phyloP scores from a whole-genome alignment of 2,797 vertebrate genomes.

The Cyprinodon diabolis region DNA sequence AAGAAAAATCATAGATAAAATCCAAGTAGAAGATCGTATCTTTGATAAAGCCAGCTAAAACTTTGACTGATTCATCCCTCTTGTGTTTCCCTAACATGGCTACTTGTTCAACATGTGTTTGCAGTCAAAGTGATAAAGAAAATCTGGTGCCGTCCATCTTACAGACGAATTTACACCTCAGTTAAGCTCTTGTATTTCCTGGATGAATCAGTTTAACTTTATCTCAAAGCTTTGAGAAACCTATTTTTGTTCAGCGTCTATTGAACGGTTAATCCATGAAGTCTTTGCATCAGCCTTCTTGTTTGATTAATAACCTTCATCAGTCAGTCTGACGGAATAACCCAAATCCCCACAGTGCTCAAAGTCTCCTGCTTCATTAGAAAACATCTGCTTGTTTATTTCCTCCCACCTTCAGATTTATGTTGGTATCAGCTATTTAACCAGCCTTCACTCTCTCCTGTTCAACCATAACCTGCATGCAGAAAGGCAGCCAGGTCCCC shows the following conservation, averaged over 20 bases:
- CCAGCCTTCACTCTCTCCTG: constrained; percentile 39
- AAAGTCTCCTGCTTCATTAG: constrained; percentile 66
- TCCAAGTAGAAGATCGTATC: background rate
- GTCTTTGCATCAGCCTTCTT: constrained; percentile 24
- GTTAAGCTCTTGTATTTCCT: constrained; percentile 17
- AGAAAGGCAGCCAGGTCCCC: constrained; percentile 16
- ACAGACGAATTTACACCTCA: constrained; percentile 12
- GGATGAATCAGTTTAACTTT: constrained; percentile 18
- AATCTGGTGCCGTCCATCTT: constrained; percentile 13
- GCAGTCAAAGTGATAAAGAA: constrained; percentile 21
- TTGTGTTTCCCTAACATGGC: background rate
- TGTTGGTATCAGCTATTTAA: constrained; percentile 44
- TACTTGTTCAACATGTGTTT: constrained; percentile 3
- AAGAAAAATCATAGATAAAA: background rate
- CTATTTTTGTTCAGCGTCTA: background rate
- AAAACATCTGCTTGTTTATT: constrained; percentile 74
- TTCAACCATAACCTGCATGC: constrained; percentile 31
- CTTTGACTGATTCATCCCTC: background rate
- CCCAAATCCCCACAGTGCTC: constrained; percentile 58
- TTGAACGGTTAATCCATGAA: background rate
- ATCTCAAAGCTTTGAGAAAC: constrained; percentile 30
- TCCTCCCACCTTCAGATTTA: constrained; percentile 35
- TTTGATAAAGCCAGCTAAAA: background rate
- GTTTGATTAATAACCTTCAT: constrained; percentile 62
- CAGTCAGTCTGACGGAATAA: constrained; percentile 44